Evolutionary conservation across 1,140 invertebrate genomes (phyloP).

Genomic region (Bombyx mandarina): DNA sequence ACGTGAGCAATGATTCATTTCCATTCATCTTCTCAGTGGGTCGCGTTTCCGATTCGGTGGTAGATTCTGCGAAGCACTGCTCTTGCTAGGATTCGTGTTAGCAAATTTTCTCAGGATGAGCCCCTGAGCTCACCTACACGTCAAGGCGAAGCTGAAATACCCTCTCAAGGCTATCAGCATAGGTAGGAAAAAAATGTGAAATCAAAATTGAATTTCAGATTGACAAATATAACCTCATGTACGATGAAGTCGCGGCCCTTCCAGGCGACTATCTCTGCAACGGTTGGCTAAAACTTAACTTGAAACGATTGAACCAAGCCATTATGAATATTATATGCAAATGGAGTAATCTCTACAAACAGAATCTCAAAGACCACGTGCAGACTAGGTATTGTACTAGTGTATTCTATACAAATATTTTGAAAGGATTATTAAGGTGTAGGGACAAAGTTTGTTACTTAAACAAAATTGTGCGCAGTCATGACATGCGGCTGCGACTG

Average conservation of each 20-base stretch:
- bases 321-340: conserved; percentile 82
- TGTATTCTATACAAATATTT: no score
- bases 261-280: conserved; percentile 71
- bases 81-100: no score
- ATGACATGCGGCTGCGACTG: no score
- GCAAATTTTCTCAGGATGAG: no score
- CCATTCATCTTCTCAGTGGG: background rate
- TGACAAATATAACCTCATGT: conserved; percentile 58
- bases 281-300: conserved; percentile 80
- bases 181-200: background rate
- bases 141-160: no score
- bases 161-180: no score
- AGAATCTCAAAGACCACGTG: conserved; percentile 81
- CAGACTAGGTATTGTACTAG: conserved; percentile 63
- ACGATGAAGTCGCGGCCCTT: conserved; percentile 53
- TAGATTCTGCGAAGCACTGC: no score
- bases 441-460: no score
- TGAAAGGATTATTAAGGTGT: no score
- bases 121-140: no score
- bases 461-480: no score
- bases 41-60: no score
- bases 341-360: conserved; percentile 85
- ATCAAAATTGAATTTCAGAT: conserved; percentile 16
- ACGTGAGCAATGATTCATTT: background rate
- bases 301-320: conserved; percentile 80